A percentile compares a stretch with the other conserved stretches of the same genome.
Evolutionary conservation across 53 echinoderm and acorn worm genomes (phyloP).

Genomic region (Zoroaster sp.): DNA sequence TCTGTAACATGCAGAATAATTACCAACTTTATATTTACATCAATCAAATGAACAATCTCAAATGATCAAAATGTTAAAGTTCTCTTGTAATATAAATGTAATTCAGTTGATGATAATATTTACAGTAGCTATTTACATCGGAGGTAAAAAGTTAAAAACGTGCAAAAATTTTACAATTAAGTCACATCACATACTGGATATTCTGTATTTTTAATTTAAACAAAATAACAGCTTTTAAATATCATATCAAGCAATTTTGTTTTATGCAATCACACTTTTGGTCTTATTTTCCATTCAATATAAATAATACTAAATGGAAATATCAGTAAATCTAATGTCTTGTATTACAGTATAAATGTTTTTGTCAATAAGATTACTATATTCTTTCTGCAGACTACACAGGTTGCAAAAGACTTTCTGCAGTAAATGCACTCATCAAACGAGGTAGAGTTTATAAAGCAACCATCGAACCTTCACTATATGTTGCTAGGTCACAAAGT

Average conservation of each 20-base stretch:
- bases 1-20: neutral
- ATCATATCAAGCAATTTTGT: neutral
- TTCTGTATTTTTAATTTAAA: neutral
- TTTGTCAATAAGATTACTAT: no score
- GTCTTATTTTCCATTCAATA: no score
- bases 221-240: neutral
- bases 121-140: constrained; percentile 37
- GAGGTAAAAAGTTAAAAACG: constrained; percentile 54
- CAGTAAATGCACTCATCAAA: no score
- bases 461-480: no score
- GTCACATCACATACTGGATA: neutral
- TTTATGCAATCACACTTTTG: neutral
- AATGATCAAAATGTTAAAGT: neutral
- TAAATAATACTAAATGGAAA: no score
- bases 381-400: no score
- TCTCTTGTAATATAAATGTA: neutral
- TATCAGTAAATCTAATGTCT: no score
- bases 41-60: neutral
- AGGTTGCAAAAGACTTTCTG: no score
- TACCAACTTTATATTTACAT: neutral
- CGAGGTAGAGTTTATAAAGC: no score
- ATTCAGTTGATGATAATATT: neutral
- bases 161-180: neutral
- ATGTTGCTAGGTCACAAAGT: no score
- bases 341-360: no score